phyloP scores from a whole-genome alignment of 1,140 invertebrate species.

The Achroia grisella region DNA sequence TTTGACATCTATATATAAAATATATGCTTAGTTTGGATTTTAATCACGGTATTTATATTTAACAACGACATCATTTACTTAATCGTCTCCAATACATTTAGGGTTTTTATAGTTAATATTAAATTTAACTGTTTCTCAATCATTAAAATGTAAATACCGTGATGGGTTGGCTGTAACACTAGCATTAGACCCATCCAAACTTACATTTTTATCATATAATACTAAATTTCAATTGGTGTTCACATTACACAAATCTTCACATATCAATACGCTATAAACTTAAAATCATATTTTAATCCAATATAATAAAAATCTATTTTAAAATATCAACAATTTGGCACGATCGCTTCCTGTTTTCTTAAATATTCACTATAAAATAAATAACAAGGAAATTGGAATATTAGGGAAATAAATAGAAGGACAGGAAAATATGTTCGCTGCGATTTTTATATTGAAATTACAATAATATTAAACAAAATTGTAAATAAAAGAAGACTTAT shows the following conservation, averaged over 20 bases:
- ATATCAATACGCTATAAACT: slow-evolving; percentile 21
- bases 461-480: no score
- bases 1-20: slow-evolving; percentile 62
- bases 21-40: slow-evolving; percentile 33
- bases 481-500: no score
- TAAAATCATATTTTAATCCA: slow-evolving; percentile 19
- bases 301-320: slow-evolving; percentile 46
- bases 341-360: slow-evolving; percentile 40
- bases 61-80: not conserved
- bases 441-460: not conserved
- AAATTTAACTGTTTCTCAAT: not conserved
- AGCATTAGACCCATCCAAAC: slow-evolving; percentile 4
- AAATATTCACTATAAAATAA: slow-evolving; percentile 23
- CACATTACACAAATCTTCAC: slow-evolving; percentile 33
- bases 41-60: not conserved
- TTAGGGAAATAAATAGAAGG: slow-evolving; percentile 6
- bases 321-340: slow-evolving; percentile 61
- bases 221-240: slow-evolving; percentile 38
- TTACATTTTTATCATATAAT: slow-evolving; percentile 10
- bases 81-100: no score
- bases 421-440: slow-evolving; percentile 8
- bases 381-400: slow-evolving; percentile 8
- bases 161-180: slow-evolving; percentile 6
- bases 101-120: no score
- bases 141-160: slow-evolving; percentile 2